phyloP scores from a whole-genome alignment of 2,797 vertebrate species.

The Clarias pachynema region DNA sequence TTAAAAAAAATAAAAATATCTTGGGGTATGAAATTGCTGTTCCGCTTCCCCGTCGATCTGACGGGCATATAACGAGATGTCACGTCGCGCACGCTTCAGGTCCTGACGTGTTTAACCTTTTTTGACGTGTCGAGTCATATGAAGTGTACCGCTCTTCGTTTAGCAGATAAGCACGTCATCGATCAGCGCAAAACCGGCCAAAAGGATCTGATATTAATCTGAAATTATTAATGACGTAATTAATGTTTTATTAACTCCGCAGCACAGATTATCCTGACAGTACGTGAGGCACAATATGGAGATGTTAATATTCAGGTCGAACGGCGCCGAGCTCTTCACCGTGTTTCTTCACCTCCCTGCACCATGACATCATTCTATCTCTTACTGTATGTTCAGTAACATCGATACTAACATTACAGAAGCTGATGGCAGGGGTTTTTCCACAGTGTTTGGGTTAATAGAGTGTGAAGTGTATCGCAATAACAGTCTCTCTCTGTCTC shows the following conservation, averaged over 20 bases:
- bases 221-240: conserved; percentile 1
- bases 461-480: neutral
- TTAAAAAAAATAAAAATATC: neutral
- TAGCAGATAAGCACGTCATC: neutral
- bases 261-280: neutral
- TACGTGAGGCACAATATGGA: neutral
- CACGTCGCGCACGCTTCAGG: neutral
- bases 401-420: neutral
- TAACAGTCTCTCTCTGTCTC: neutral
- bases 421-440: neutral
- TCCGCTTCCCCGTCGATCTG: neutral
- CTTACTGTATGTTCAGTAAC: neutral
- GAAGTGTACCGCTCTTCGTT: no score
- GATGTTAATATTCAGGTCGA: neutral
- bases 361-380: neutral
- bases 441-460: no score
- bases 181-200: neutral
- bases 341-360: neutral
- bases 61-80: neutral
- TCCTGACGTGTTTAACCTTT: neutral
- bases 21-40: neutral
- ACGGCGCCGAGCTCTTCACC: neutral
- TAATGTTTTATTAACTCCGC: neutral
- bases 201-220: neutral
- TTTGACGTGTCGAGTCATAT: neutral